Conservation (phyloP, 23 tunicate genomes). For the Trididemnum nubilum region DNA sequence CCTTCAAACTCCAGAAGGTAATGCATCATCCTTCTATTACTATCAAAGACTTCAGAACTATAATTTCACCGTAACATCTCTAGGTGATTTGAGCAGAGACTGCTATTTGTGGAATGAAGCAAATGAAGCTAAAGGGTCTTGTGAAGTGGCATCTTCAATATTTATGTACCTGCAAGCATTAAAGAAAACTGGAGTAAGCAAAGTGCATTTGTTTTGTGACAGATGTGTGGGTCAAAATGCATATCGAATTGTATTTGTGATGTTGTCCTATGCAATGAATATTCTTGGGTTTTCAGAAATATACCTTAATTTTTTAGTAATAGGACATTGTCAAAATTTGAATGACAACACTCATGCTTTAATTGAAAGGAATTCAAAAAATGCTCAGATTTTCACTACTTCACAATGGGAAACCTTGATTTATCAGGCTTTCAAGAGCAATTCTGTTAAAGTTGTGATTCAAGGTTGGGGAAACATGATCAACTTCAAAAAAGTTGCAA, state of each 20-base stretch:
- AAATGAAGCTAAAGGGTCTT: neutral
- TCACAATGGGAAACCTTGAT: too few species aligned
- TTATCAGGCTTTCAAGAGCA: too few species aligned
- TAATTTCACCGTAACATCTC: neutral
- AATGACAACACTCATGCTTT: too few species aligned
- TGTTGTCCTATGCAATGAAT: neutral
- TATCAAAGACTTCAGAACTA: neutral
- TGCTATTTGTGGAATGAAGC: neutral
- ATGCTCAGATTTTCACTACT: too few species aligned
- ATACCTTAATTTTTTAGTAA: neutral
- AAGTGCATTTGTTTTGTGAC: neutral
- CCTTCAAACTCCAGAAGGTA: neutral
- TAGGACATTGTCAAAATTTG: neutral
- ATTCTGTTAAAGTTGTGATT: too few species aligned
- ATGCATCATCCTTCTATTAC: neutral
- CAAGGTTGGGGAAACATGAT: too few species aligned
- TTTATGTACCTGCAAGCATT: neutral
- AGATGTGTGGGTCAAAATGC: neutral
- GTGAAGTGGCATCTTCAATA: neutral
- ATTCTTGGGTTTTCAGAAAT: neutral
- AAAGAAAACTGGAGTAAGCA: neutral
- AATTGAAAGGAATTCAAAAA: too few species aligned
- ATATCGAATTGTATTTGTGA: neutral
- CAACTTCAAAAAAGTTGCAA: too few species aligned
- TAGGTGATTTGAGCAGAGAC: neutral